phyloP scores from a whole-genome alignment of 2,113 vertebrate species.

The Microcebus ravelobensis region DNA sequence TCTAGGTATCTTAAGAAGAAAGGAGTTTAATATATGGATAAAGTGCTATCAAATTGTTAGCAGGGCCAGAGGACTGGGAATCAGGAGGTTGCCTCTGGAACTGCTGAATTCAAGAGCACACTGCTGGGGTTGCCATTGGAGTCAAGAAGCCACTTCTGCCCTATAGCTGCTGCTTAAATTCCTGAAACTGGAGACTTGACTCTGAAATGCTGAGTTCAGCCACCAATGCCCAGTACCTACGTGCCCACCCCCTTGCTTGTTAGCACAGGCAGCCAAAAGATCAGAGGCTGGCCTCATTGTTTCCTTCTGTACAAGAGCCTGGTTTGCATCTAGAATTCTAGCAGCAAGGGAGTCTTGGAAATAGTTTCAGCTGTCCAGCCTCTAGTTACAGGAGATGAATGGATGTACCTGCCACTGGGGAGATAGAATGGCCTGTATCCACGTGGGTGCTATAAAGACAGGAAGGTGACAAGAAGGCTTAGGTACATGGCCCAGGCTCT shows the following conservation, averaged over 20 bases:
- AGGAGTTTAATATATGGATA: background rate
- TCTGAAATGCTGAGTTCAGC: background rate
- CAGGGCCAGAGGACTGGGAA: background rate
- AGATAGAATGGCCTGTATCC: background rate
- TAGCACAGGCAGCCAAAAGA: background rate
- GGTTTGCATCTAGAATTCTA: background rate
- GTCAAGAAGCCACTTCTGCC: background rate
- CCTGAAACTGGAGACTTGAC: background rate
- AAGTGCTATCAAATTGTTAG: background rate
- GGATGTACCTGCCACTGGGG: background rate
- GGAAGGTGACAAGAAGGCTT: background rate
- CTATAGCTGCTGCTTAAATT: background rate
- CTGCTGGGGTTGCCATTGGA: background rate
- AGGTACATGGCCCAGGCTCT: rapidly evolving
- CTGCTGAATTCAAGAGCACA: background rate
- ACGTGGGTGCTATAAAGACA: background rate
- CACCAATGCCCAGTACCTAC: no score
- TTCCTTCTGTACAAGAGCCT: background rate
- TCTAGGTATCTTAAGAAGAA: background rate
- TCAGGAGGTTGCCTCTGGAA: background rate
- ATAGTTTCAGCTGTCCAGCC: background rate
- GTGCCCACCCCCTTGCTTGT: background rate
- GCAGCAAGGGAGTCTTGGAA: background rate
- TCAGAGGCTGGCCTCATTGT: background rate
- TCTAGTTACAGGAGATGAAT: background rate